A percentile compares a stretch with the other conserved stretches of the same genome.
Evolutionary conservation across 2,888 invertebrate species (phyloP).

Genomic region (Lumbricus terrestris): DNA sequence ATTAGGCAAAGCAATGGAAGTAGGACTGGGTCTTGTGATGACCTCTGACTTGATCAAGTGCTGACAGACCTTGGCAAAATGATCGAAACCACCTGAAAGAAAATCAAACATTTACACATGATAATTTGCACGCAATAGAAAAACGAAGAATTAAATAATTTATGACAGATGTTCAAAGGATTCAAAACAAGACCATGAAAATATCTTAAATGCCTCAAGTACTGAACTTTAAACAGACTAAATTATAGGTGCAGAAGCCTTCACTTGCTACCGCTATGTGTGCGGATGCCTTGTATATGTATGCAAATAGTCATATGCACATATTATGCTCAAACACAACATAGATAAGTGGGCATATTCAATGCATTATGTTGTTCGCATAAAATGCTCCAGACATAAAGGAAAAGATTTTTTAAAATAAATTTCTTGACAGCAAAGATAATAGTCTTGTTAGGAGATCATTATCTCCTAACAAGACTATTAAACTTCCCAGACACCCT

Average conservation of each 20-base stretch:
- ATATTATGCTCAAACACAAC: too few relatives aligned
- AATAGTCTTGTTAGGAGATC: too few relatives aligned
- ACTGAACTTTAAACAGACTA: background rate
- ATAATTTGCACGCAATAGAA: background rate
- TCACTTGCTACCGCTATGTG: too few relatives aligned
- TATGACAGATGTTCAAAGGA: background rate
- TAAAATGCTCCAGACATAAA: too few relatives aligned
- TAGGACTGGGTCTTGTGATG: background rate
- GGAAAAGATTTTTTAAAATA: too few relatives aligned
- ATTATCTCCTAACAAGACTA: too few relatives aligned
- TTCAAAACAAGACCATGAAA: background rate
- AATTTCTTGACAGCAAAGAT: too few relatives aligned
- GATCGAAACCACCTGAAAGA: slow-evolving; percentile 11
- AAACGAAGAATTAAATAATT: background rate
- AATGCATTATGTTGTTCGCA: too few relatives aligned
- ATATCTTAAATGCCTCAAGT: background rate
- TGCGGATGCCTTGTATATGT: too few relatives aligned
- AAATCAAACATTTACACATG: background rate
- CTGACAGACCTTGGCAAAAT: background rate
- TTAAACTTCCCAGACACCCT: too few relatives aligned
- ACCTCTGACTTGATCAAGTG: background rate
- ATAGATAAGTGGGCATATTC: too few relatives aligned
- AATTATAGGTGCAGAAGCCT: background rate
- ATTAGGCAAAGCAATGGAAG: background rate
- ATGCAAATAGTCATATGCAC: too few relatives aligned